phyloP scores from a whole-genome alignment of 2,113 vertebrate genomes.

The Chionodraco myersi region DNA sequence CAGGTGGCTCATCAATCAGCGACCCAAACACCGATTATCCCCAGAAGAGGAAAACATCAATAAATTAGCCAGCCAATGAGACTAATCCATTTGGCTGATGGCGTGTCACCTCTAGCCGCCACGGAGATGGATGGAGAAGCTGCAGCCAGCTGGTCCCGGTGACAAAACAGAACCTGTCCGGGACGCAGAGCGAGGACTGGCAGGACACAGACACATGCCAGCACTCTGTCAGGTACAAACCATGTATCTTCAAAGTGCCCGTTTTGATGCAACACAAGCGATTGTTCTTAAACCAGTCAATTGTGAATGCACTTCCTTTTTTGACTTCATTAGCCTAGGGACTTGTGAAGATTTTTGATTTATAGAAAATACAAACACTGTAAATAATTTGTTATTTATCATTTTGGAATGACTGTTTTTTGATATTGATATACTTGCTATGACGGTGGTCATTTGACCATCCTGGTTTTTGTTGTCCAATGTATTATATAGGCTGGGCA shows the following conservation, averaged over 20 bases:
- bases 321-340: too few relatives aligned
- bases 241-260: neutral
- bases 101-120: conserved; percentile 83
- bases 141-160: conserved; percentile 69
- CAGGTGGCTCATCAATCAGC: conserved; percentile 76
- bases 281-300: neutral
- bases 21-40: conserved; percentile 77
- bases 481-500: too few relatives aligned
- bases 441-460: too few relatives aligned
- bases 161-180: conserved; percentile 50
- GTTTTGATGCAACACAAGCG: conserved; percentile 3
- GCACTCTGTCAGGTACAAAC: neutral
- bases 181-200: conserved; percentile 15
- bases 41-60: conserved; percentile 79
- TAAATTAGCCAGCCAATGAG: conserved; percentile 83
- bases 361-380: too few relatives aligned
- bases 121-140: conserved; percentile 67
- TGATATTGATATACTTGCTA: too few relatives aligned
- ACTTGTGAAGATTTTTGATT: too few relatives aligned
- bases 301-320: neutral
- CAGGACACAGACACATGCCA: conserved; percentile 12
- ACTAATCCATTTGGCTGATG: conserved; percentile 82
- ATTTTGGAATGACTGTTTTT: too few relatives aligned
- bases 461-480: too few relatives aligned
- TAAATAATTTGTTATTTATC: too few relatives aligned